A percentile compares a stretch with the other conserved stretches of the same genome.
Evolutionary conservation across 2,888 invertebrate species (phyloP).

Genomic region (Amiota minor): DNA sequence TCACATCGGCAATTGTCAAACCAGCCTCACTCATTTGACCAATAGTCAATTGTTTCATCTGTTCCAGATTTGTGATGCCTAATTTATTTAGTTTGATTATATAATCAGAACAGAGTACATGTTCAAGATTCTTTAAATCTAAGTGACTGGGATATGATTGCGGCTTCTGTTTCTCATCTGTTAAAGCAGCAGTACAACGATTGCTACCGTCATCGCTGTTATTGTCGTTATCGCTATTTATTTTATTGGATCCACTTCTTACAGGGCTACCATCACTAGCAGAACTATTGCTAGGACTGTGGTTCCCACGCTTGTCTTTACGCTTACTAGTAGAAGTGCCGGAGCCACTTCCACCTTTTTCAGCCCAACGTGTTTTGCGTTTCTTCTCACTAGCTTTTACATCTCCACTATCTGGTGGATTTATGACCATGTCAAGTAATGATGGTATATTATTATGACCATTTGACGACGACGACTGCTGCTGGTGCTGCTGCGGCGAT

Average conservation of each 20-base stretch:
- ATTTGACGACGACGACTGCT: neutral
- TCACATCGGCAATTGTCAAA: constrained; percentile 77
- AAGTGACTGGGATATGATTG: constrained; percentile 71
- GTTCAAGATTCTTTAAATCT: constrained; percentile 77
- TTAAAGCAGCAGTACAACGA: constrained; percentile 32
- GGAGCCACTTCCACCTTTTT: constrained; percentile 36
- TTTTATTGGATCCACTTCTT: constrained; percentile 12
- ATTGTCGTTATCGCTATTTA: neutral
- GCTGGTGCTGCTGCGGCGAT: constrained; percentile 30
- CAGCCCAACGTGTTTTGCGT: constrained; percentile 72
- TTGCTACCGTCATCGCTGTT: neutral
- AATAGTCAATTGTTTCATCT: constrained; percentile 78
- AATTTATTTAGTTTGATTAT: constrained; percentile 77
- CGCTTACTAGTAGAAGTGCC: no score
- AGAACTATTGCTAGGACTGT: neutral
- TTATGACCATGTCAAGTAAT: constrained; percentile 72
- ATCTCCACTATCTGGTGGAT: constrained; percentile 52
- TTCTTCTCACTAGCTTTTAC: constrained; percentile 60
- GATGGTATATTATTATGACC: constrained; percentile 63
- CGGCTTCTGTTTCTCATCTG: constrained; percentile 41
- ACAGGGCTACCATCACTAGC: neutral
- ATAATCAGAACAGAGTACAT: constrained; percentile 76
- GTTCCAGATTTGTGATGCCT: constrained; percentile 78
- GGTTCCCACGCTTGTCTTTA: constrained; percentile 18
- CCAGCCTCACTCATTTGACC: constrained; percentile 78